Evolutionary conservation across 2,113 vertebrate genomes (phyloP).

Genomic region (Bettongia penicillata): DNA sequence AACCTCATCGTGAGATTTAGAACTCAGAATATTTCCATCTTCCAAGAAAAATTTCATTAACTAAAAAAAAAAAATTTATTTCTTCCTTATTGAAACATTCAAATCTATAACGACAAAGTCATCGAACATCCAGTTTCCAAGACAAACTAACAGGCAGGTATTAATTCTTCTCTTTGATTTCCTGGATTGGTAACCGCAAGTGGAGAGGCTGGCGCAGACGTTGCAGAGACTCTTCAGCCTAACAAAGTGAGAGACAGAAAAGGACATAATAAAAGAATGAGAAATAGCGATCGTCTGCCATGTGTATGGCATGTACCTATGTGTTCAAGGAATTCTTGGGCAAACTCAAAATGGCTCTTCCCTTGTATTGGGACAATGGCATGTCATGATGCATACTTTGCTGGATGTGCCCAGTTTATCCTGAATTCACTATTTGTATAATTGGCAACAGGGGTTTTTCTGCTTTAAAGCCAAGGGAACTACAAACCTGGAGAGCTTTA

Average conservation of each 20-base stretch:
- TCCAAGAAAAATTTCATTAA: constrained; percentile 35
- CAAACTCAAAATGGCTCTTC: not conserved
- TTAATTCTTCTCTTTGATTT: constrained; percentile 84
- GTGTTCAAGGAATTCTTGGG: not conserved
- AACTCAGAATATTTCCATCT: constrained; percentile 22
- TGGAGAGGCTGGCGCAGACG: constrained; percentile 86
- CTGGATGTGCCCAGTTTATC: not conserved
- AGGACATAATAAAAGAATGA: not conserved
- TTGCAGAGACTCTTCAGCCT: constrained; percentile 91
- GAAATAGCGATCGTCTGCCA: not conserved
- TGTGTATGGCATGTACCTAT: not conserved
- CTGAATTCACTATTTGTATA: not conserved
- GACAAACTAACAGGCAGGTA: constrained; percentile 27
- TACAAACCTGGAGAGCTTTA: not conserved
- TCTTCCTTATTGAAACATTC: constrained; percentile 67
- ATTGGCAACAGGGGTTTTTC: not conserved
- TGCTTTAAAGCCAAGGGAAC: not conserved
- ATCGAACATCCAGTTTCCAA: constrained; percentile 65
- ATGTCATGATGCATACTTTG: not conserved
- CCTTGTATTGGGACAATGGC: not conserved
- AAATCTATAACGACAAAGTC: constrained; percentile 57
- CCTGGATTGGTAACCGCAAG: constrained; percentile 86
- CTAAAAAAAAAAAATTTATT: constrained; percentile 46
- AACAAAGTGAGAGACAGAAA: constrained; percentile 43
- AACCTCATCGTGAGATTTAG: not conserved